Evolutionary conservation across 2,888 invertebrate species (phyloP).

Genomic region (Caenorhabditis doughertyi): DNA sequence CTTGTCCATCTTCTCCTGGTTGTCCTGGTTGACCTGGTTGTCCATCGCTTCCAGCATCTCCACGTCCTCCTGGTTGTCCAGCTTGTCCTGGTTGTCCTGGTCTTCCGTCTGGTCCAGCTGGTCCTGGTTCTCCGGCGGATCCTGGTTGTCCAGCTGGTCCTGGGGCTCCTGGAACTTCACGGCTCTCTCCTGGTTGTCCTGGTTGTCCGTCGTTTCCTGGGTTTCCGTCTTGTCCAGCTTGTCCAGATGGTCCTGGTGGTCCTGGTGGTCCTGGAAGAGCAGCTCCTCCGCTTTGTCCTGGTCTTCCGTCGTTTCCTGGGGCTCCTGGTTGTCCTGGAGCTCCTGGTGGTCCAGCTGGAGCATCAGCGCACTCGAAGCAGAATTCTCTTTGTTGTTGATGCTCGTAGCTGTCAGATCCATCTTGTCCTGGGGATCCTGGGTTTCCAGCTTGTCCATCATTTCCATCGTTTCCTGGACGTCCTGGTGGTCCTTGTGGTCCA

Average conservation of each 20-base stretch:
- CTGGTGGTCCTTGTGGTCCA: constrained; percentile 67
- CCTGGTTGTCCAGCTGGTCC: constrained; percentile 74
- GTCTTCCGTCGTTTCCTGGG: constrained; percentile 71
- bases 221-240: constrained; percentile 69
- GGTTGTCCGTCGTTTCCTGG: constrained; percentile 72
- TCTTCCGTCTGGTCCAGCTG: constrained; percentile 65
- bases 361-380: constrained; percentile 78
- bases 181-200: constrained; percentile 68
- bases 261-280: constrained; percentile 71
- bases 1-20: constrained; percentile 63
- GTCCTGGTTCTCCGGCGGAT: constrained; percentile 69
- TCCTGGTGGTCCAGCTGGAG: constrained; percentile 76
- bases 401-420: constrained; percentile 60
- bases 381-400: constrained; percentile 62
- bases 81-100: constrained; percentile 66
- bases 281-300: constrained; percentile 63
- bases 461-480: constrained; percentile 65
- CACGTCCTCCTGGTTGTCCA: constrained; percentile 69
- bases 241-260: constrained; percentile 71
- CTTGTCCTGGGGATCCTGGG: constrained; percentile 65
- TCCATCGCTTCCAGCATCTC: constrained; percentile 70
- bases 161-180: constrained; percentile 67
- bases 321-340: constrained; percentile 70
- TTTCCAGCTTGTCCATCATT: constrained; percentile 69
- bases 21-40: constrained; percentile 67